Percentiles rank a stretch among this genome's conserved stretches.
phyloP scores from a whole-genome alignment of 2,113 vertebrate genomes.

The Aythya baeri region DNA sequence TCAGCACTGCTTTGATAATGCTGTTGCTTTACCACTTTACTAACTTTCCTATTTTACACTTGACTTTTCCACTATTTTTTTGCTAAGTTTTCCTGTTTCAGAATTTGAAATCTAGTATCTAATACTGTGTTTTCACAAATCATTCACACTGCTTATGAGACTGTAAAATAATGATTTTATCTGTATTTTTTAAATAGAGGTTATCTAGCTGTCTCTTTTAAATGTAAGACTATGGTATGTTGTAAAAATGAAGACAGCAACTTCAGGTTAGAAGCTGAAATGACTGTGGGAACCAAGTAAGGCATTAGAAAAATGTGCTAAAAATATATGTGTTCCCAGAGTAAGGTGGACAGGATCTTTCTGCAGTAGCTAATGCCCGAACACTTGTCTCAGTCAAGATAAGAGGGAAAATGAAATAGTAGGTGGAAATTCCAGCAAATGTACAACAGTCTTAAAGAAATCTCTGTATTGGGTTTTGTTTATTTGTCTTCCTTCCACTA shows the following conservation, averaged over 20 bases:
- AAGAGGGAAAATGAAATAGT: background rate
- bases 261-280: background rate
- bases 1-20: background rate
- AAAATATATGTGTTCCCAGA: background rate
- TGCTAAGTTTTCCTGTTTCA: background rate
- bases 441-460: background rate
- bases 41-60: background rate
- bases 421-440: background rate
- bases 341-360: background rate
- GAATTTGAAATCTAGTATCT: background rate
- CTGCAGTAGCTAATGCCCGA: background rate
- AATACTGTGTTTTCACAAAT: background rate
- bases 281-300: background rate
- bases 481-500: background rate
- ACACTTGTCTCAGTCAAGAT: background rate
- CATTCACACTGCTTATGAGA: background rate
- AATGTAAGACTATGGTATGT: accelerated
- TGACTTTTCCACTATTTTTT: background rate
- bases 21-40: background rate
- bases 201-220: background rate
- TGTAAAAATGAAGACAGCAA: background rate
- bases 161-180: background rate
- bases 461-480: background rate
- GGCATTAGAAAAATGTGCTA: background rate
- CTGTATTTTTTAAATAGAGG: background rate